Conservation (phyloP, 2,113 vertebrate genomes). For the Pseudopodoces humilis region DNA sequence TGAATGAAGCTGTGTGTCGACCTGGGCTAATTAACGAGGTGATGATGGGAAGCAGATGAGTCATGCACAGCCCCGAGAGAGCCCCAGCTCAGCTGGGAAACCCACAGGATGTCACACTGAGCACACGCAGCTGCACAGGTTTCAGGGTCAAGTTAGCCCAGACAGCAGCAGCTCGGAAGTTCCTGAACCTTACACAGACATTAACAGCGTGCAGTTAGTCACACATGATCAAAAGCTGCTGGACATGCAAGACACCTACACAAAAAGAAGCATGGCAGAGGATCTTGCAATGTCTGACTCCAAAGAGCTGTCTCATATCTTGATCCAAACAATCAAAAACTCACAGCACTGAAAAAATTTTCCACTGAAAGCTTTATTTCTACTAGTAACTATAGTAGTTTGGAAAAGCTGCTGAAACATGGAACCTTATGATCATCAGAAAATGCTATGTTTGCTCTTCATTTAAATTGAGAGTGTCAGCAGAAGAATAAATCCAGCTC, state of each 20-base stretch:
- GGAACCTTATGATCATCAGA: not conserved
- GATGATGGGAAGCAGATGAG: not conserved
- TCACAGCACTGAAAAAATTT: not conserved
- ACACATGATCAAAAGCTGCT: not conserved
- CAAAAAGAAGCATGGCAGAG: not conserved
- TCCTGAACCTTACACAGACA: not conserved
- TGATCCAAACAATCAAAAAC: not conserved
- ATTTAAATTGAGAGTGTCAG: not conserved
- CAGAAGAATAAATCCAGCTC: not conserved
- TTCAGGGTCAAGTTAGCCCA: not conserved
- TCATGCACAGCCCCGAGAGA: accelerated
- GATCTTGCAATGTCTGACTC: not conserved
- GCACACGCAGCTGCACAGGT: not conserved
- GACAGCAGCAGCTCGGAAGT: not conserved
- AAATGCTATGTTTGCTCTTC: not conserved
- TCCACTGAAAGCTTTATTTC: not conserved
- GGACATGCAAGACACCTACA: not conserved
- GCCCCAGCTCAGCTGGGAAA: not conserved
- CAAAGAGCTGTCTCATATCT: not conserved
- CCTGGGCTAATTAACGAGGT: not conserved
- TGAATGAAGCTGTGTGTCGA: not conserved
- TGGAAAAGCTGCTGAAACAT: not conserved
- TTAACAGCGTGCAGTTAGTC: not conserved
- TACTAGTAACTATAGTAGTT: not conserved
- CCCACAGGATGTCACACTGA: not conserved